Base-by-base conservation (phyloP, 2,113 vertebrate genomes). In the Atractosteus spatula region DNA sequence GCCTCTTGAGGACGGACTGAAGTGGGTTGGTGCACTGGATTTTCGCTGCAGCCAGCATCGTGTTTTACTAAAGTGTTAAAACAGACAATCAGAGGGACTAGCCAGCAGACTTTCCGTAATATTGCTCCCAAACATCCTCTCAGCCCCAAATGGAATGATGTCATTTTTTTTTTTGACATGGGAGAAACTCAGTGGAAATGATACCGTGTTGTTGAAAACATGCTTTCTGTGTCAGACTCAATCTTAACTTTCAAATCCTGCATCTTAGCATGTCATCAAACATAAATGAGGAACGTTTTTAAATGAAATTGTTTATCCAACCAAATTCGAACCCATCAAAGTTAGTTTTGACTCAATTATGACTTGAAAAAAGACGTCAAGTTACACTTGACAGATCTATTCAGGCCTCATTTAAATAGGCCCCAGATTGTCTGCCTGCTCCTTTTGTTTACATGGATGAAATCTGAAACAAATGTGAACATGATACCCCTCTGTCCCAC, bases 391-490 rank as follows among this genome's bases (percentile, higher is more conserved):
- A 79, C 57, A 78, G 77, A 80, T 66, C 65, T 42, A 44, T 62
- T 78, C 80, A 79, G 76, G 70, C 70, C 76, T 85, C 76, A 83
- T 81, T 80, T 79, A 78, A 78, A 69, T 67, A 74, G 86, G 87
- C 83, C 85, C 85, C 87, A 82, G 82, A 3, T 76, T 73, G 83
- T 85, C 86, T 86, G 85, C 71, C 79, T 71, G 59, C 61, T 7
- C 8, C 61, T 86, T 89, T 82, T 86, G 78, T 82, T 89, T 80
- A 79, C 75, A 74, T 13, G 55, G 65, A 77, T 55, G 73, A 87
- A 86, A 89, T 83, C 77, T 83, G 79, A 80, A 87, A 85, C 84
- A 81, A 84, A 82, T 79, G 81, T 85, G 83, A 84, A 74, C 80
- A 73, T 41, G 72, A 72, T 67, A 7, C 67, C 64, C 83, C 70